phyloP scores from a whole-genome alignment of 1,140 invertebrate species.

The Diorhabda elongata region DNA sequence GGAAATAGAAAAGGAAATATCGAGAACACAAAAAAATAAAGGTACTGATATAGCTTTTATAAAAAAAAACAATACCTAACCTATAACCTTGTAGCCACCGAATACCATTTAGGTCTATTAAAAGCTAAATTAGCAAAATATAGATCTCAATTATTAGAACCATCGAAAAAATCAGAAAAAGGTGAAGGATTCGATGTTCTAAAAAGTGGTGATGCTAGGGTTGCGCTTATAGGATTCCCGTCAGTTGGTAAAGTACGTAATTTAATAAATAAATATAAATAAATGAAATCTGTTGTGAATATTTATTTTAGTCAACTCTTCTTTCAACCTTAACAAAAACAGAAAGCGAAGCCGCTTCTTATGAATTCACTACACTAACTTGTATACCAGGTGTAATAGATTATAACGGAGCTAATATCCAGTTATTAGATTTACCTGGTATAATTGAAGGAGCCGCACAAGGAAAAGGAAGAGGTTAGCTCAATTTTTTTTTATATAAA shows the following conservation, averaged over 20 bases:
- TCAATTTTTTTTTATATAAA: not conserved
- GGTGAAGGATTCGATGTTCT: slow-evolving; percentile 99
- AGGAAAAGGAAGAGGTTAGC: slow-evolving; percentile 76
- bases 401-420: slow-evolving; percentile 98
- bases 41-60: slow-evolving; percentile 56
- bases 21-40: slow-evolving; percentile 99
- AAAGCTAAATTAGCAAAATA: slow-evolving; percentile 99
- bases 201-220: slow-evolving; percentile 98
- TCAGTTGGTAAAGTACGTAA: slow-evolving; percentile 80
- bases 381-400: slow-evolving; percentile 99
- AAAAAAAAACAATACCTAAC: slow-evolving; percentile 1
- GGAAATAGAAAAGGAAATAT: slow-evolving; percentile 97
- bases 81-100: slow-evolving; percentile 74
- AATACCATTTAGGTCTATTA: slow-evolving; percentile 96
- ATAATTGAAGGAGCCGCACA: slow-evolving; percentile 96
- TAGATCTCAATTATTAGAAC: slow-evolving; percentile 90
- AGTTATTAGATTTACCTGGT: slow-evolving; percentile 94
- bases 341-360: slow-evolving; percentile 92
- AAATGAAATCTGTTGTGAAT: not conserved
- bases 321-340: slow-evolving; percentile 91
- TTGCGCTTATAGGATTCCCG: slow-evolving; percentile 96
- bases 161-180: slow-evolving; percentile 91
- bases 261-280: no score
- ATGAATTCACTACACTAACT: slow-evolving; percentile 99
- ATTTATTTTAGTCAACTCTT: slow-evolving; percentile 73